A percentile compares a stretch with the other conserved stretches of the same genome.
These are phyloP conservation scores for Drosophila obscura DNA, from an alignment of 1,140 invertebrate genomes.

Conservation along the genomic window DNA sequence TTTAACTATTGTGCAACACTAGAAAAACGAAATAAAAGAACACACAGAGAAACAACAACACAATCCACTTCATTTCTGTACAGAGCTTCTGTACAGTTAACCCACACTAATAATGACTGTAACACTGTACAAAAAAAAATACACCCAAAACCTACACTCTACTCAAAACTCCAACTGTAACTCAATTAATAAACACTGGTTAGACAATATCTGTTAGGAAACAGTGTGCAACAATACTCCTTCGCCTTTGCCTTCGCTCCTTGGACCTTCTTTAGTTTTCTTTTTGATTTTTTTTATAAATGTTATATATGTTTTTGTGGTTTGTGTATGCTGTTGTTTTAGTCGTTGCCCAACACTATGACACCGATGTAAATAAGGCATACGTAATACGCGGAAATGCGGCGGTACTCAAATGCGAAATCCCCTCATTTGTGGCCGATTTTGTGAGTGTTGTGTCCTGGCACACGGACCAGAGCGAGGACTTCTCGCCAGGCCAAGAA, in stretches of 20 bases:
- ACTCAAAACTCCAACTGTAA: conserved; percentile 39
- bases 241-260: conserved; percentile 11
- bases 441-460: conserved; percentile 94
- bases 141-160: conserved; percentile 28
- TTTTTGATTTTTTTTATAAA: conserved; percentile 16
- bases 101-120: conserved; percentile 48
- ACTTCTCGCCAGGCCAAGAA: conserved; percentile 86
- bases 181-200: conserved; percentile 71
- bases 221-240: conserved; percentile 8
- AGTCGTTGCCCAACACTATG: conserved; percentile 95
- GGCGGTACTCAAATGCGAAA: conserved; percentile 96
- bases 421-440: conserved; percentile 96
- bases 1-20: conserved; percentile 51
- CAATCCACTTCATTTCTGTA: conserved; percentile 33
- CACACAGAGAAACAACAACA: conserved; percentile 19
- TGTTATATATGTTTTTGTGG: conserved; percentile 25
- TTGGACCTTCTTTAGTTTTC: conserved; percentile 25
- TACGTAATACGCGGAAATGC: conserved; percentile 96
- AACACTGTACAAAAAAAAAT: conserved; percentile 42
- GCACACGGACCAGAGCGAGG: conserved; percentile 92
- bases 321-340: conserved; percentile 46
- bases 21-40: conserved; percentile 26
- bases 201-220: conserved; percentile 18
- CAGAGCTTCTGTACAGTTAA: conserved; percentile 58
- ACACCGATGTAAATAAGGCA: conserved; percentile 96